Conservation (phyloP, 2,113 vertebrate genomes). For the Sinocyclocheilus maitianheensis region DNA sequence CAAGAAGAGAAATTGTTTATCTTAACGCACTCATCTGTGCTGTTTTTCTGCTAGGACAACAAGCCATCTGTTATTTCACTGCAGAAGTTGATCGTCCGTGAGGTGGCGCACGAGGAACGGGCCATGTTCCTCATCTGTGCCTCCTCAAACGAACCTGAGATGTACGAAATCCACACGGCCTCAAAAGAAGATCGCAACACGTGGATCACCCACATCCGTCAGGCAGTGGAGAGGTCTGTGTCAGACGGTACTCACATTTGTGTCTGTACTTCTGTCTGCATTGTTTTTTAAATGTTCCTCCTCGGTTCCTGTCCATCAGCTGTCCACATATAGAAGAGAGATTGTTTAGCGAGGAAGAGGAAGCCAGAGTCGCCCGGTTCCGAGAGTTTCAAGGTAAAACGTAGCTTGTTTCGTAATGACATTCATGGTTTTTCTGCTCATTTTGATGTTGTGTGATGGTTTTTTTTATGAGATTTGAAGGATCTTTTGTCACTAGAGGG, state of each 20-base stretch:
- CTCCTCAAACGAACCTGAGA: slow-evolving; percentile 90
- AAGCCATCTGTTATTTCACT: slow-evolving; percentile 92
- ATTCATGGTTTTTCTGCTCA: background rate
- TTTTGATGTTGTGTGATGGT: background rate
- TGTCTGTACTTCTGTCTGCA: background rate
- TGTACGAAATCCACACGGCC: slow-evolving; percentile 94
- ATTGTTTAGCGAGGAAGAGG: slow-evolving; percentile 81
- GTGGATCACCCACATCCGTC: slow-evolving; percentile 91
- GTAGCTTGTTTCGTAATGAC: background rate
- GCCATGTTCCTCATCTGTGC: slow-evolving; percentile 98
- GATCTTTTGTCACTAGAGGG: slow-evolving; percentile 59
- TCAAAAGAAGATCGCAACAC: slow-evolving; percentile 92
- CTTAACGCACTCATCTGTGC: background rate
- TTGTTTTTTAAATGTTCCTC: background rate
- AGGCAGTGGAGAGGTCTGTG: slow-evolving; percentile 89
- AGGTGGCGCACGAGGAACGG: slow-evolving; percentile 94
- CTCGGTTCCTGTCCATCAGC: slow-evolving; percentile 65
- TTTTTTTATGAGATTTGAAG: background rate
- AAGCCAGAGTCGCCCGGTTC: slow-evolving; percentile 75
- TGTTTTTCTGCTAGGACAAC: slow-evolving; percentile 78
- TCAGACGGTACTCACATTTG: background rate
- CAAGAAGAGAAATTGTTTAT: background rate
- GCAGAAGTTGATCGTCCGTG: slow-evolving; percentile 94
- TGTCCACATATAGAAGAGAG: slow-evolving; percentile 87
- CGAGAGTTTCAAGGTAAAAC: slow-evolving; percentile 89